Evolutionary conservation across 2,888 invertebrate species (phyloP).

Genomic region (Papilio elwesi): DNA sequence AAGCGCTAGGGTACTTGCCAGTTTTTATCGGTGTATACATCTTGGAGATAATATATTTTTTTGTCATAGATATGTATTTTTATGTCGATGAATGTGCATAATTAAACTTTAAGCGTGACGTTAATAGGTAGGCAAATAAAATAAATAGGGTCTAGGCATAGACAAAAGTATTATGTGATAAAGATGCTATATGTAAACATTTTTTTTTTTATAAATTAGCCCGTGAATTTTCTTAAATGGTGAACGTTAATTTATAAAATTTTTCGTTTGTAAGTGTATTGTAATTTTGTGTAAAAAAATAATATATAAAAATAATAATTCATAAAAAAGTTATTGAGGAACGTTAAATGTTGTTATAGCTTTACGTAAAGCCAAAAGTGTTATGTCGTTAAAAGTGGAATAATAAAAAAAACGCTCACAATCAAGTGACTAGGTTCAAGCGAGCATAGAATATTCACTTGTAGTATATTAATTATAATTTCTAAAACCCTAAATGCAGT

Average conservation of each 20-base stretch:
- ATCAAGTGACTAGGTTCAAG: background rate
- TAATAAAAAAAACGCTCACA: slow-evolving; percentile 34
- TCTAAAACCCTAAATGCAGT: background rate
- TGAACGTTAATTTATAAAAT: slow-evolving; percentile 54
- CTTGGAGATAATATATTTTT: slow-evolving; percentile 67
- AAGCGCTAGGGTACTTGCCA: slow-evolving; percentile 66
- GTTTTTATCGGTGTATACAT: slow-evolving; percentile 56
- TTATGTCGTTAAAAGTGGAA: slow-evolving; percentile 76
- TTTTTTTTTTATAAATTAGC: slow-evolving; percentile 64
- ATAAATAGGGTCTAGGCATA: slow-evolving; percentile 55
- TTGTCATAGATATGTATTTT: slow-evolving; percentile 68
- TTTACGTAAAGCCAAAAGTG: slow-evolving; percentile 82
- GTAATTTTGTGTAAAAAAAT: slow-evolving; percentile 63
- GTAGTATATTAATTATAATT: background rate
- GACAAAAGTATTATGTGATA: slow-evolving; percentile 72
- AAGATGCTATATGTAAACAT: slow-evolving; percentile 57
- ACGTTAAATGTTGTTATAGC: slow-evolving; percentile 82
- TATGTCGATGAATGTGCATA: slow-evolving; percentile 74
- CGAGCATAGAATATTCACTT: background rate
- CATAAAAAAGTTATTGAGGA: slow-evolving; percentile 62
- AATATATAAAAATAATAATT: slow-evolving; percentile 63
- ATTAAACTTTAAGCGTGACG: slow-evolving; percentile 72
- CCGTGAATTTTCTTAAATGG: slow-evolving; percentile 50
- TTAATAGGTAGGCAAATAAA: slow-evolving; percentile 49
- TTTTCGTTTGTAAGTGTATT: slow-evolving; percentile 56